Evolutionary conservation across 1,140 invertebrate species (phyloP), one percentile per base, ranked within the genome.

Genomic region (Eupristina koningsbergeri): DNA sequence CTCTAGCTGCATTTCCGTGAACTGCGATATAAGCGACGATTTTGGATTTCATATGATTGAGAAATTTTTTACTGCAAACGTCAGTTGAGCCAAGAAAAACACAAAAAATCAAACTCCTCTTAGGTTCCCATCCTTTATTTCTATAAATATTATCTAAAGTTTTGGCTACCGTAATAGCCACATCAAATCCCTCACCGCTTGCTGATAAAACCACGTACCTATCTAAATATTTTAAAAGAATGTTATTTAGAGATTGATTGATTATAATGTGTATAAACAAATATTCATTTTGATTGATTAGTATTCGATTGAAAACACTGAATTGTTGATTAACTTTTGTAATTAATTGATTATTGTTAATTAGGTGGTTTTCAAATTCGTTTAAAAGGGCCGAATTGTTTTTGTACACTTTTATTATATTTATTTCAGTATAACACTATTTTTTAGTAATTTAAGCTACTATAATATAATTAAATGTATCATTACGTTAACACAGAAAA

Each of bases 41-140:
- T 67, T 89, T 92, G 1, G 84, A 82, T 67, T 86, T 87, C 9
- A 88, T 77, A 63, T 89, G 88, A 82, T 31, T 64, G 0, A 89
- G 84, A 22, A 93, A 76, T 73, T 85, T 81, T 17, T 88, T 77
- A 26, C 86, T 80, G 50, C 92, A 93, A 75, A 84, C 73, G 63
- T 92, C 88, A 11, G 50, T 82, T 0, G 88, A 87, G 41, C 87
- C 86, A 0, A 88, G 80, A 29, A 89, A 92, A 15, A 91, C 75
- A 53, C 91, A 91, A 83, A 93, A 91, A n/a, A 90, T 88, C 17
- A 92, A 64, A 6, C 88, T 89, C 64, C 92, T 87, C 61, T 90
- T 89, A 29, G 91, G 90, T 50, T 84, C 85, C 92, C 92, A 93
- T 39, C 89, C 85, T 39, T 89, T 87, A 45, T 91, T 88, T 45